Percentiles rank a stretch among this genome's conserved stretches.
phyloP scores from a whole-genome alignment of 2,888 invertebrate genomes.

The Liodrosophila aerea region DNA sequence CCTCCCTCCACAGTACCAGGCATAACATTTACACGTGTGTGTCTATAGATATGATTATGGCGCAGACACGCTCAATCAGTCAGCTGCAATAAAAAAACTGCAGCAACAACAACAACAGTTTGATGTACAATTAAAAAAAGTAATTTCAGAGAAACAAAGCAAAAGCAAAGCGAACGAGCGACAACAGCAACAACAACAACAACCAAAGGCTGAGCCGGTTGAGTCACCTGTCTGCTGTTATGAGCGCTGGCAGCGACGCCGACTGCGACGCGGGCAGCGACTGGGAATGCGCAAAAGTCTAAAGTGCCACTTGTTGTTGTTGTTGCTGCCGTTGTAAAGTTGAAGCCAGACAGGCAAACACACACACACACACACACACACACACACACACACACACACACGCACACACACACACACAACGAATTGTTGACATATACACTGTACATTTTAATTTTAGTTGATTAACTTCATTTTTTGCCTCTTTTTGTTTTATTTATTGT shows the following conservation, averaged over 20 bases:
- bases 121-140: constrained; percentile 38
- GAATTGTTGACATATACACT: constrained; percentile 64
- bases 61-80: constrained; percentile 69
- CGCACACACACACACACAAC: constrained; percentile 24
- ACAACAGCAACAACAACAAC: too few species aligned
- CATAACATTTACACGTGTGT: constrained; percentile 25
- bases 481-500: constrained; percentile 38
- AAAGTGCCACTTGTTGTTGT: constrained; percentile 60
- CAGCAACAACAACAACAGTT: constrained; percentile 42
- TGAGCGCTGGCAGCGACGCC: constrained; percentile 43
- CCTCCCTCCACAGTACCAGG: too few species aligned
- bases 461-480: constrained; percentile 57
- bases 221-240: constrained; percentile 67
- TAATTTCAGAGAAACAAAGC: constrained; percentile 18
- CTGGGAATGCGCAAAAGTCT: constrained; percentile 76
- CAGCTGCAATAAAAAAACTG: constrained; percentile 62
- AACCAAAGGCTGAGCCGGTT: constrained; percentile 53
- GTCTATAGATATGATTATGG: constrained; percentile 32
- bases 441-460: constrained; percentile 73
- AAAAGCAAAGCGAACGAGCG: constrained; percentile 19
- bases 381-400: constrained; percentile 20
- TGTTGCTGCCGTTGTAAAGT: constrained; percentile 46
- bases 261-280: too few species aligned
- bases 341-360: constrained; percentile 52
- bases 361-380: constrained; percentile 20